phyloP scores from a whole-genome alignment of 2,797 vertebrate genomes.

The Carduelis carduelis region DNA sequence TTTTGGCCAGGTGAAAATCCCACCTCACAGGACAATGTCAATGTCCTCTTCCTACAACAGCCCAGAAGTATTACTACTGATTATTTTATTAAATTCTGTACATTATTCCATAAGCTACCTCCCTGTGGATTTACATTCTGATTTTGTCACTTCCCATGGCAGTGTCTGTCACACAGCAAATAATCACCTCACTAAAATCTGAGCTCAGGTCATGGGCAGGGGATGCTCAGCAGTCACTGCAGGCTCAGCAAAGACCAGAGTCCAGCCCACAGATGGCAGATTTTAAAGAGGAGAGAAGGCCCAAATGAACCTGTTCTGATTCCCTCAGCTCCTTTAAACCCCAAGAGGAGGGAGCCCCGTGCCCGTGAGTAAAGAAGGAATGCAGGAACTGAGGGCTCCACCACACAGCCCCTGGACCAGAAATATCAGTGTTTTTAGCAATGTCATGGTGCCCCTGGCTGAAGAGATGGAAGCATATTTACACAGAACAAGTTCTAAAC shows the following conservation, averaged over 20 bases:
- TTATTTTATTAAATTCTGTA: not conserved
- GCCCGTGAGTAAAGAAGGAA: accelerated
- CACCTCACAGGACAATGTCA: not conserved
- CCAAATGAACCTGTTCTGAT: not conserved
- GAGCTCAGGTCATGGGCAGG: not conserved
- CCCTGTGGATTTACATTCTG: not conserved
- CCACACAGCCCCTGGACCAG: not conserved
- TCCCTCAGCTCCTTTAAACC: not conserved
- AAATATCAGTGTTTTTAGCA: not conserved
- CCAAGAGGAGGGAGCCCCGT: accelerated
- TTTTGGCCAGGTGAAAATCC: not conserved
- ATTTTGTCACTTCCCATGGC: not conserved
- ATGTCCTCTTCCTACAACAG: not conserved
- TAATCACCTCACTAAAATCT: not conserved
- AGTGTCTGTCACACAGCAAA: not conserved
- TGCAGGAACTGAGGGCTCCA: accelerated
- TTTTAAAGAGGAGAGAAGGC: not conserved
- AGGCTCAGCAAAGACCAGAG: not conserved
- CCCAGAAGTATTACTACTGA: not conserved
- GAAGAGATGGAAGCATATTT: not conserved
- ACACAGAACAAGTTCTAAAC: not conserved
- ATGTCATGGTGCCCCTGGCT: not conserved
- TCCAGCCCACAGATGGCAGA: not conserved
- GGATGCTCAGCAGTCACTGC: not conserved
- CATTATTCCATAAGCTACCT: not conserved